These are phyloP conservation scores for Rhorus exstirpatorius DNA, from an alignment of 2,888 invertebrate genomes.

Conservation along the genomic window DNA sequence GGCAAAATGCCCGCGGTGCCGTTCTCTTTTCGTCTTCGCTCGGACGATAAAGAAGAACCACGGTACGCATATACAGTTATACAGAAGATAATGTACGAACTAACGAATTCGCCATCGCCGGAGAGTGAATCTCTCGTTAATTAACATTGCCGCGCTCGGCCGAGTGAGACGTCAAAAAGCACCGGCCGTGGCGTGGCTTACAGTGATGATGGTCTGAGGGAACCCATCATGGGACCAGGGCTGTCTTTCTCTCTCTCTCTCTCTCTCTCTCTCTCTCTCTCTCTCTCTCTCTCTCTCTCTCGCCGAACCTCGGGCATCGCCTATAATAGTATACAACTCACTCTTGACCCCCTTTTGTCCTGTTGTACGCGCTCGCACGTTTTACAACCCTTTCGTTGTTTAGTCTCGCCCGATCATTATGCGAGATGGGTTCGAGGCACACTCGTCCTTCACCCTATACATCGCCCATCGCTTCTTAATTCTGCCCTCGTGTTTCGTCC, in stretches of 20 bases:
- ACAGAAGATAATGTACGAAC: conserved; percentile 50
- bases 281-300: conserved; percentile 21
- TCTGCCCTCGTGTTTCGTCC: conserved; percentile 25
- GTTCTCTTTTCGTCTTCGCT: conserved; percentile 71
- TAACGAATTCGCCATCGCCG: conserved; percentile 65
- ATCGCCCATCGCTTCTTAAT: conserved; percentile 62
- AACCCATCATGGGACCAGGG: conserved; percentile 42
- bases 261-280: conserved; percentile 25
- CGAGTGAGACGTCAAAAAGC: conserved; percentile 83
- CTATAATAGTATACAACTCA: conserved; percentile 61
- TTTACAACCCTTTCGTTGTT: conserved; percentile 82
- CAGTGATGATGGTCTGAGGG: conserved; percentile 39
- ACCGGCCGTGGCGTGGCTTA: conserved; percentile 58
- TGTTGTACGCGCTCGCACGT: conserved; percentile 43
- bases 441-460: conserved; percentile 60
- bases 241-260: neutral
- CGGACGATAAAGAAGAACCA: conserved; percentile 37
- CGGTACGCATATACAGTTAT: conserved; percentile 31
- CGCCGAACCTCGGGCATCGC: conserved; percentile 51
- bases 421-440: conserved; percentile 73
- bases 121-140: conserved; percentile 81
- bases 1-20: conserved; percentile 35
- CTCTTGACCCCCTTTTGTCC: conserved; percentile 76
- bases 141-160: conserved; percentile 80
- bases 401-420: conserved; percentile 80